Base-by-base conservation (phyloP, 1,140 invertebrate species). In the Drosophila asahinai region DNA sequence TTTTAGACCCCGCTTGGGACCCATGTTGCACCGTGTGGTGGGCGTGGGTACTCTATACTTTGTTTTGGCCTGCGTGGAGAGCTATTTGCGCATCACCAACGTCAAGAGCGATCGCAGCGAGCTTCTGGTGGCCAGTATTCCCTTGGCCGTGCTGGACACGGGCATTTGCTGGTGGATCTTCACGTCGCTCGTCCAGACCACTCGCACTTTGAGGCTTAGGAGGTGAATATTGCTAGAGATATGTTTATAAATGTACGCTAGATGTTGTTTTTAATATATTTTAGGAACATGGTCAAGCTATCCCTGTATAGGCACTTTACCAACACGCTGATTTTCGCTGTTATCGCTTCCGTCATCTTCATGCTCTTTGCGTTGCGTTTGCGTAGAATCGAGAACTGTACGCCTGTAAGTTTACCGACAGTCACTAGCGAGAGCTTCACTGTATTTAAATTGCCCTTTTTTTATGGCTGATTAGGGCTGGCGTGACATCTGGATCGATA, bases 401-500 rank as follows among this genome's bases (percentile, higher is more conserved):
- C 97, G 49, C 95, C 94, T 48, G 96, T 97, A 94, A 95, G 95
- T 94, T 81, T n/a, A 73, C 51, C 43, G 49, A 15, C 12, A 1
- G 27, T 0, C 7, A 5, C 49, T 9, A 25, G 9, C 17, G 6
- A 19, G 11, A 43, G 12, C 9, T 54, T 47, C 9, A 15, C 17
- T 9, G 6, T 30, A 45, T 54, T 45, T n/a, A 9, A 42, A 51
- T 30, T 9, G 1, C 4, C 22, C 19, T 22, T 11, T 19, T 64
- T 68, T 63, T 2, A 38, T 51, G 25, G n/a, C 36, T 27, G 0
- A 42, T 22, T 91, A 96, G 95, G 96, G 98, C 67, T 99, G 98
- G 98, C 97, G 97, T 90, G 96, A 98, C 92, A 94, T 98, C 60
- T 98, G 97, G 97, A 92, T 99, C 67, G 97, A 99, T 93, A 97